These are phyloP conservation scores for Candidula unifasciata DNA, from an alignment of 2,888 invertebrate species.

Conservation along the genomic window DNA sequence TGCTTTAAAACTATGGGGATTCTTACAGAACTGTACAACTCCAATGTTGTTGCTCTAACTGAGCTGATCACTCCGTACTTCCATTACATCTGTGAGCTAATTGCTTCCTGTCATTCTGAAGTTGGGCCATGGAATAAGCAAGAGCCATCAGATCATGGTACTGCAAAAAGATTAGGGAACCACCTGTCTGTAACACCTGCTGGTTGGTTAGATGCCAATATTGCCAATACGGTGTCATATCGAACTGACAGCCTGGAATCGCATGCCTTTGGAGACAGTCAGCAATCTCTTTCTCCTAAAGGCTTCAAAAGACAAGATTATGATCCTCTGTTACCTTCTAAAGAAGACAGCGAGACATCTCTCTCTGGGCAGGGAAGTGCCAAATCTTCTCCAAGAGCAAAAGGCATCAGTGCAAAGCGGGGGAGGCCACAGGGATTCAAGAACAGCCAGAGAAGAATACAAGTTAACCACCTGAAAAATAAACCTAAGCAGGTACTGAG, in stretches of 20 bases:
- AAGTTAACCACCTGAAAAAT: slow-evolving; percentile 24
- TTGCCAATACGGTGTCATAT: neutral
- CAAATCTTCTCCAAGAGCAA: slow-evolving; percentile 15
- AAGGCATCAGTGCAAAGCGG: neutral
- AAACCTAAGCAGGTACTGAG: slow-evolving; percentile 26
- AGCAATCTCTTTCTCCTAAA: slow-evolving; percentile 16
- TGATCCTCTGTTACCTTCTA: slow-evolving; percentile 15
- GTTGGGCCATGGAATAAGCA: slow-evolving; percentile 17
- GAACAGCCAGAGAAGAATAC: slow-evolving; percentile 26
- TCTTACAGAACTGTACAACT: slow-evolving; percentile 39
- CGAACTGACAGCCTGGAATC: neutral
- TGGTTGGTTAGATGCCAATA: slow-evolving; percentile 9
- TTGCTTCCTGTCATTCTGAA: slow-evolving; percentile 41
- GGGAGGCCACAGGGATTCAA: slow-evolving; percentile 32
- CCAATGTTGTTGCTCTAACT: slow-evolving; percentile 37
- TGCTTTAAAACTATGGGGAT: slow-evolving; percentile 45
- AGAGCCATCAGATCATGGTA: neutral
- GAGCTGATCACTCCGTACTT: slow-evolving; percentile 47
- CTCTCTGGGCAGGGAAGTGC: slow-evolving; percentile 10
- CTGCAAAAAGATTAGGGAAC: neutral
- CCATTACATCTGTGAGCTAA: slow-evolving; percentile 41
- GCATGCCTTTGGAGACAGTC: neutral
- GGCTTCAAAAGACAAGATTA: slow-evolving; percentile 13
- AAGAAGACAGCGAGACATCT: slow-evolving; percentile 18
- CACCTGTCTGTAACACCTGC: neutral